These are phyloP conservation scores for Scyliorhinus canicula DNA, from an alignment of 2,797 vertebrate genomes.

Conservation along the genomic window DNA sequence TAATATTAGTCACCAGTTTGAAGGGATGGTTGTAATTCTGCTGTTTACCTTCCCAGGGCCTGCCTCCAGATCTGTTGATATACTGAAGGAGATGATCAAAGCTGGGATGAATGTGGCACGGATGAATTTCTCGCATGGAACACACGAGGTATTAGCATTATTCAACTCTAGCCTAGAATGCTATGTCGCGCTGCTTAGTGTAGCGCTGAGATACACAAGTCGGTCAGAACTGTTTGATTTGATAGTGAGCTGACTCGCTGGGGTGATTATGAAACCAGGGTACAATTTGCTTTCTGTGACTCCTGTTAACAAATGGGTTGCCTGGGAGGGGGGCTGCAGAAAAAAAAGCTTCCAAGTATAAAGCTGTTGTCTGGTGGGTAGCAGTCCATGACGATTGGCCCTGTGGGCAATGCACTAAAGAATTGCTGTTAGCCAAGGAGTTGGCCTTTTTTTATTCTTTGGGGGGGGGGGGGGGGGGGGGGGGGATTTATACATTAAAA, in stretches of 20 bases:
- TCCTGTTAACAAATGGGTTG: background rate
- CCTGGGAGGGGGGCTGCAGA: no score
- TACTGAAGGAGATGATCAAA: conserved; percentile 89
- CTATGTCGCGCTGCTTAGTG: background rate
- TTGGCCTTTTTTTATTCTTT: background rate
- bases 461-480: no score
- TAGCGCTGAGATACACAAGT: background rate
- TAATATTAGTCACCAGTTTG: background rate
- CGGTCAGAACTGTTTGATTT: background rate
- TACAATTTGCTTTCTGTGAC: background rate
- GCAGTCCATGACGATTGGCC: background rate
- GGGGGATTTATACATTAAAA: no score
- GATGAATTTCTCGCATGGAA: conserved; percentile 96
- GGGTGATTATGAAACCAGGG: background rate
- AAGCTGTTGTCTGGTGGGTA: background rate
- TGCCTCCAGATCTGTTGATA: conserved; percentile 81
- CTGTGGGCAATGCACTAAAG: background rate
- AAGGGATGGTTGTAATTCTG: background rate
- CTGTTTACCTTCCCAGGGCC: conserved; percentile 64
- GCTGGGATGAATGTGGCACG: conserved; percentile 96
- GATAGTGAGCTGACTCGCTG: background rate
- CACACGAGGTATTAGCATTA: conserved; percentile 71
- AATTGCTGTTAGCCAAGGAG: background rate
- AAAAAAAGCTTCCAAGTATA: background rate
- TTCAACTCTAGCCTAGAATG: background rate